A percentile compares a stretch with the other conserved stretches of the same genome.
Conservation (phyloP, 2,797 vertebrate species). For the Synanceia verrucosa region DNA sequence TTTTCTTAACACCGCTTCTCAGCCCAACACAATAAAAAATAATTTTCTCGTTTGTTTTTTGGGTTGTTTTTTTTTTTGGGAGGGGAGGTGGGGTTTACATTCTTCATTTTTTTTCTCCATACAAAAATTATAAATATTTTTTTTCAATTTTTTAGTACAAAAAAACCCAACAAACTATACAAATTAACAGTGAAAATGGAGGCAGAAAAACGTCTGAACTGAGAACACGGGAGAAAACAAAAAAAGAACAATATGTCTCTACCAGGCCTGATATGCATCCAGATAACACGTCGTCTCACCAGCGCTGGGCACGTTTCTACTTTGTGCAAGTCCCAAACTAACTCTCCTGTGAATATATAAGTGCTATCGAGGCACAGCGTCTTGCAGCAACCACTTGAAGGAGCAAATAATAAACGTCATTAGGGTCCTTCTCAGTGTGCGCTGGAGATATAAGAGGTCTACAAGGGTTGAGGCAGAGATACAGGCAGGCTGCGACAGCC, state of each 20-base stretch:
- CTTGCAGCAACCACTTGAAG: slow-evolving; percentile 41
- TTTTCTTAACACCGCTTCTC: slow-evolving; percentile 85
- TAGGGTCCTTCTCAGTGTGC: slow-evolving; percentile 34
- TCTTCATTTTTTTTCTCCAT: slow-evolving; percentile 73
- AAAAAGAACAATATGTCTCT: slow-evolving; percentile 57
- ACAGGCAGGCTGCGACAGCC: slow-evolving; percentile 41
- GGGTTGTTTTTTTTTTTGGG: slow-evolving; percentile 70
- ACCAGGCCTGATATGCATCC: slow-evolving; percentile 55
- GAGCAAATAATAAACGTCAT: slow-evolving; percentile 28
- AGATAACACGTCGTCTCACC: slow-evolving; percentile 31
- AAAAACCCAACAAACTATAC: slow-evolving; percentile 81
- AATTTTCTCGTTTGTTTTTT: slow-evolving; percentile 83
- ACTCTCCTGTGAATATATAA: slow-evolving; percentile 24
- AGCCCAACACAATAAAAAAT: slow-evolving; percentile 99
- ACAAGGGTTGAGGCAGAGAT: slow-evolving; percentile 39
- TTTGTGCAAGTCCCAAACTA: slow-evolving; percentile 26
- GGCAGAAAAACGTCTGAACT: slow-evolving; percentile 85
- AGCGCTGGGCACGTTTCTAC: slow-evolving; percentile 6
- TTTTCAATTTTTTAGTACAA: slow-evolving; percentile 86
- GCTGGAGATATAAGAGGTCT: slow-evolving; percentile 37
- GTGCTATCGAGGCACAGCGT: slow-evolving; percentile 61
- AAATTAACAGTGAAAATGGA: slow-evolving; percentile 88
- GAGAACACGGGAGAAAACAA: slow-evolving; percentile 24
- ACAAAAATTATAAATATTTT: slow-evolving; percentile 92
- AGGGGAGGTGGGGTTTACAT: no score